Conservation (phyloP, 2,888 invertebrate genomes). For the Hesperia comma region DNA sequence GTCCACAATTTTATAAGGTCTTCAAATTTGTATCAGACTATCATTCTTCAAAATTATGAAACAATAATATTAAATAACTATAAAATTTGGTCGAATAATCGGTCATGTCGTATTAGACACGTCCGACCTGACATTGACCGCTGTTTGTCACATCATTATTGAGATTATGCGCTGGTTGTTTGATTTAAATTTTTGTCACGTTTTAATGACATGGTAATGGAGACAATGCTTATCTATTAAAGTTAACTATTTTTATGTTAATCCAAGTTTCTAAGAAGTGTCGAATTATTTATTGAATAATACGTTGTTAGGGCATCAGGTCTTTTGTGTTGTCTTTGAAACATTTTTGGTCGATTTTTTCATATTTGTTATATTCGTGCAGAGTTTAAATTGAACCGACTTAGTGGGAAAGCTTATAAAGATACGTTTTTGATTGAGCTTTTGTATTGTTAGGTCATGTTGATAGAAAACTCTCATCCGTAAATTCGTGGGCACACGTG, state of each 20-base stretch:
- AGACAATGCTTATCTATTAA: neutral
- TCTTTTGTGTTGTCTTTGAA: no score
- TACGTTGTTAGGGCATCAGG: no score
- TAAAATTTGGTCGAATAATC: neutral
- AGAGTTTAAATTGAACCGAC: neutral
- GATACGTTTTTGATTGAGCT: no score
- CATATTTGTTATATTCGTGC: neutral
- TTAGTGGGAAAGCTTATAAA: no score
- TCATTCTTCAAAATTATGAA: no score
- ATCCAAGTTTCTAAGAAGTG: neutral
- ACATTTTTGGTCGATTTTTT: neutral
- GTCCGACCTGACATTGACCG: conserved; percentile 31
- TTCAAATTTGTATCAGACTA: no score
- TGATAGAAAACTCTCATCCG: neutral
- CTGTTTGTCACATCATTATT: conserved; percentile 19
- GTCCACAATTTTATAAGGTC: no score
- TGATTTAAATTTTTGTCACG: conserved; percentile 7
- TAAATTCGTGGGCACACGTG: neutral
- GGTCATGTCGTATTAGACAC: conserved; percentile 25
- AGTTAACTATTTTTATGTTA: neutral
- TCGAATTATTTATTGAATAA: no score
- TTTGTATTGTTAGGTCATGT: neutral
- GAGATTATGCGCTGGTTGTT: conserved; percentile 1
- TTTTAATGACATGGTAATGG: neutral
- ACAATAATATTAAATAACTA: neutral